Base-by-base conservation (phyloP, 1,140 invertebrate species). In the Lucilia sericata region DNA sequence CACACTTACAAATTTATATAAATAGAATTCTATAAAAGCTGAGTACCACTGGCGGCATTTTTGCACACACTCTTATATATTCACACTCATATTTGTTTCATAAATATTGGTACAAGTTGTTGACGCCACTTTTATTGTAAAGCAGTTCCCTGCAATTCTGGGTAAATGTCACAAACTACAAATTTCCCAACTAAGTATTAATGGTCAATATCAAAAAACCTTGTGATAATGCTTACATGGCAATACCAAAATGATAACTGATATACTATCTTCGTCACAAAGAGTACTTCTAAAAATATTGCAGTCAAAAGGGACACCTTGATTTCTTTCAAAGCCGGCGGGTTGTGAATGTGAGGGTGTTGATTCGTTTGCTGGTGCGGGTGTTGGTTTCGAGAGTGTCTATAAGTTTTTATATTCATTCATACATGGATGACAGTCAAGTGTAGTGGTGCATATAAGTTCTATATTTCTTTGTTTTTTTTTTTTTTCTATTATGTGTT, bases 91-190 rank as follows among this genome's bases (percentile, higher is more conserved):
- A 60, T 60, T 60, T 60, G 55, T 60, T 60, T 60, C 55, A 60
- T 60, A 60, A 17, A 78, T 47, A 78, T 36, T 42, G 21, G 75
- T 36, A 78, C 75, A 78, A 78, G 75, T 78, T 78, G 75, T 78
- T 78, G 75, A 78, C 75, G 75, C 75, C 75, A 78, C 75, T 78
- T n/a, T 42, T 78, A 78, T 78, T 78, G 55, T 60, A 60, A 12
- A n/a, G 55, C 55, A n/a, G n/a, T 60, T 14, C 55, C 55, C 14
- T 17, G 55, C 55, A n/a, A 7, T 7, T 42, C 42, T 42, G 10
- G 42, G 5, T 8, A 10, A 42, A 1, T 8, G 5, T 2, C 42
- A 1, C 42, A 10, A 42, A 7, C 42, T 42, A 42, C 7, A 8
- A 10, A 42, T 42, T 42, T 42, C 10, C 10, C 5, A 30, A 30